Percentiles rank a stretch among this genome's conserved stretches.
phyloP scores from a whole-genome alignment of 2,797 vertebrate genomes.

The Thripadectes ignobilis region DNA sequence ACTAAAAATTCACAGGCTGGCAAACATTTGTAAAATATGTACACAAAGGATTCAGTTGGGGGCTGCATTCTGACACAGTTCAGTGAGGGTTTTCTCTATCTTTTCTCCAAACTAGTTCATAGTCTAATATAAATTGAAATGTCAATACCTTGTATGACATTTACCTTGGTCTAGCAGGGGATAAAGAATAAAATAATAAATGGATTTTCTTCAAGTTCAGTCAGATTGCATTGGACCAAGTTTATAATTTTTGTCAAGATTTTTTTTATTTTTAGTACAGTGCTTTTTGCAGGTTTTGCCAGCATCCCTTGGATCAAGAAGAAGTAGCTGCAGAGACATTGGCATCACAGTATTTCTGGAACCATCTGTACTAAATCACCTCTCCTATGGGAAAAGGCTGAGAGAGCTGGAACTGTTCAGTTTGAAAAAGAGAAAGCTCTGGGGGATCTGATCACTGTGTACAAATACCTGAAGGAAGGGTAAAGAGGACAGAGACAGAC shows the following conservation, averaged over 20 bases:
- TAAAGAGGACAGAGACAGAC: fast-evolving
- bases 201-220: background rate
- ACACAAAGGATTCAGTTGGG: background rate
- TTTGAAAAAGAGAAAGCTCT: background rate
- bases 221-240: background rate
- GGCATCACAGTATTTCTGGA: background rate
- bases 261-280: background rate
- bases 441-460: background rate
- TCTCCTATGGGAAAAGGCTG: background rate
- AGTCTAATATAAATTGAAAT: slow-evolving; percentile 56
- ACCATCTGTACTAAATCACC: background rate
- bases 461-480: background rate
- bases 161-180: slow-evolving; percentile 11
- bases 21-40: background rate
- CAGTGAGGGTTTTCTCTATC: background rate
- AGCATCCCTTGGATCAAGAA: background rate
- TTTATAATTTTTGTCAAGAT: background rate
- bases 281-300: background rate
- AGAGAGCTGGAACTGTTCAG: background rate
- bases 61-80: background rate
- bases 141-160: slow-evolving; percentile 39
- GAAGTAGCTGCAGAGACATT: background rate
- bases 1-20: background rate
- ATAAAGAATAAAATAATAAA: slow-evolving; percentile 23
- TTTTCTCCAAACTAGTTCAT: background rate